Percentiles rank a stretch among this genome's conserved stretches.
phyloP scores from a whole-genome alignment of 2,888 invertebrate species.

The Calameuta filiformis region DNA sequence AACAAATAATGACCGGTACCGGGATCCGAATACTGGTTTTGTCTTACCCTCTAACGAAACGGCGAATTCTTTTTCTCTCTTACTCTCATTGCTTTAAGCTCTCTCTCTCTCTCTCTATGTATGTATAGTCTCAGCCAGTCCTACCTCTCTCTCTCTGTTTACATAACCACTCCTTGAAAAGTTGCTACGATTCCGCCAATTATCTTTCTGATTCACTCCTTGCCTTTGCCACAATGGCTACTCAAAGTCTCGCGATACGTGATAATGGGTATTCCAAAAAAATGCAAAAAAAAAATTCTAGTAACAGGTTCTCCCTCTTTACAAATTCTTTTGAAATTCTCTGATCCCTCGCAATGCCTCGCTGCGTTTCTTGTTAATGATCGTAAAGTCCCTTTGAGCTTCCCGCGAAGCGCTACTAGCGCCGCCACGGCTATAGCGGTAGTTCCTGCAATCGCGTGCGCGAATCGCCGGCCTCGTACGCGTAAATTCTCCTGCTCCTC shows the following conservation, averaged over 20 bases:
- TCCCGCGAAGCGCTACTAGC: background rate
- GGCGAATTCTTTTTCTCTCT: background rate
- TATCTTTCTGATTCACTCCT: background rate
- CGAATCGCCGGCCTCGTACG: background rate
- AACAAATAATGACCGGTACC: constrained; percentile 51
- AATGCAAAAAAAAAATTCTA: background rate
- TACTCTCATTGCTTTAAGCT: constrained; percentile 10
- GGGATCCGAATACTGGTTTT: constrained; percentile 6
- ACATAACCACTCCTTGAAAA: constrained; percentile 6
- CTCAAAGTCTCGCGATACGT: background rate
- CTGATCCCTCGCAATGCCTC: background rate
- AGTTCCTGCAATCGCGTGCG: background rate
- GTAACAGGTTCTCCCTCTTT: background rate
- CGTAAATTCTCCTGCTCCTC: background rate
- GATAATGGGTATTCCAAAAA: background rate
- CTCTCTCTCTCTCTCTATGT: constrained; percentile 10
- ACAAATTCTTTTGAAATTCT: background rate
- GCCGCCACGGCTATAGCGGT: background rate
- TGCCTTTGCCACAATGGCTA: background rate
- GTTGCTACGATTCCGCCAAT: background rate
- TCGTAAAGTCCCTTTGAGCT: background rate
- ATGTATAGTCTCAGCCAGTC: background rate
- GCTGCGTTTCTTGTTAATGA: background rate
- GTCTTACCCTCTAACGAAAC: background rate
- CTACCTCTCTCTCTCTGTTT: constrained; percentile 4